A percentile compares a stretch with the other conserved stretches of the same genome.
These are phyloP conservation scores for Clamator glandarius DNA, from an alignment of 2,797 vertebrate species.

Conservation along the genomic window DNA sequence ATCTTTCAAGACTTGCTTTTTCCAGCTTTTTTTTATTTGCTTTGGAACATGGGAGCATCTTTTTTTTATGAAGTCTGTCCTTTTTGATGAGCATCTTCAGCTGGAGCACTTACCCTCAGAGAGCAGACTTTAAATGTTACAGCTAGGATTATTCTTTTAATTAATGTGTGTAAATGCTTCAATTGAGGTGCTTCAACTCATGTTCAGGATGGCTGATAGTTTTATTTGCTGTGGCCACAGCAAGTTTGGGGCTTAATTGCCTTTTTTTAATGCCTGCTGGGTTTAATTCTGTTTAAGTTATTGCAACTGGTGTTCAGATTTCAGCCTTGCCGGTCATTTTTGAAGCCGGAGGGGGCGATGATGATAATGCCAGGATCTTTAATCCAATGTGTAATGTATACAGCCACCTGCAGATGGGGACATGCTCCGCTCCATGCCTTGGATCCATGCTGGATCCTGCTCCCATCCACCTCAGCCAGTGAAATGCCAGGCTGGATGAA, in stretches of 20 bases:
- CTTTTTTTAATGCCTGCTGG: not conserved
- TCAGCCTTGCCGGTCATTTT: not conserved
- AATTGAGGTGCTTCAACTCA: not conserved
- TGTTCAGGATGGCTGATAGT: not conserved
- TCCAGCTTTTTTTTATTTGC: not conserved
- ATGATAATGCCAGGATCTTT: no score
- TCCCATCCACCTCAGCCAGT: no score
- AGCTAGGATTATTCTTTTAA: not conserved
- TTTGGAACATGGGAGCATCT: not conserved
- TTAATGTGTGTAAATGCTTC: not conserved
- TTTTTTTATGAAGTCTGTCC: not conserved
- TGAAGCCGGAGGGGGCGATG: not conserved
- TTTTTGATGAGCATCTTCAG: not conserved
- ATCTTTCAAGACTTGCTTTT: not conserved
- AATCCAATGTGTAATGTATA: not conserved
- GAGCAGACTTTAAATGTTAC: not conserved
- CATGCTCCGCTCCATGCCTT: not conserved
- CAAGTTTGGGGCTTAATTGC: not conserved
- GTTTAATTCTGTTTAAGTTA: not conserved
- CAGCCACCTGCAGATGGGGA: slow-evolving; percentile 37
- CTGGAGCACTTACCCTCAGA: not conserved
- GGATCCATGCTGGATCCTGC: not conserved
- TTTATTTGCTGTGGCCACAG: not conserved
- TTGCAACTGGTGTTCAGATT: not conserved
- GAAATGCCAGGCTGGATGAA: not conserved